A percentile compares a stretch with the other conserved stretches of the same genome.
Conservation (phyloP, 2,888 invertebrate species). For the Tiphia femorata region DNA sequence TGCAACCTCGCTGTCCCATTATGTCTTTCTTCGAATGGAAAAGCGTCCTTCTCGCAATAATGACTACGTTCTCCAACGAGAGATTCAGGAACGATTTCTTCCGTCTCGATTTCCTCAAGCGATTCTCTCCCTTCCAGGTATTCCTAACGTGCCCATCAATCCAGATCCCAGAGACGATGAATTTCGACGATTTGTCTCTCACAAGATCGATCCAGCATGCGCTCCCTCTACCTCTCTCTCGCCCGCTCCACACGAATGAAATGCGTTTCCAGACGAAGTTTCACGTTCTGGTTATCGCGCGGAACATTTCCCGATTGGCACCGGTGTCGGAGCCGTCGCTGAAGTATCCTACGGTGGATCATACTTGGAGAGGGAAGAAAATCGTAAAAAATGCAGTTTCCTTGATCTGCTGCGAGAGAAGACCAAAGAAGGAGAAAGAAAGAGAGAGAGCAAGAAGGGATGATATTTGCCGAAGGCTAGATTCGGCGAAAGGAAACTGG, state of each 20-base stretch:
- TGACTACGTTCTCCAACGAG: too few species aligned
- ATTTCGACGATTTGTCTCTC: neutral
- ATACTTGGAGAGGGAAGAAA: too few species aligned
- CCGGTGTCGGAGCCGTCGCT: constrained; percentile 7
- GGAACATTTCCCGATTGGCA: constrained; percentile 14
- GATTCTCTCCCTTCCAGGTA: neutral
- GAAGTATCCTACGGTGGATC: too few species aligned
- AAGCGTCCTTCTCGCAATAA: too few species aligned
- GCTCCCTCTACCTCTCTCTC: neutral
- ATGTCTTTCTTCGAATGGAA: too few species aligned
- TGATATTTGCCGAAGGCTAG: neutral
- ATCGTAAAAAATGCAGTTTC: too few species aligned
- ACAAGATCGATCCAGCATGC: neutral
- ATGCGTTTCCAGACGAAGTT: constrained; percentile 6
- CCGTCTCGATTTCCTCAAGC: neutral
- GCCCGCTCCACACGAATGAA: neutral
- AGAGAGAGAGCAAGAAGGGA: neutral
- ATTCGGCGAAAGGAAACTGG: too few species aligned
- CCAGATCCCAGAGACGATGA: neutral
- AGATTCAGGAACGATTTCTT: too few species aligned
- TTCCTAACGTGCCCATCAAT: neutral
- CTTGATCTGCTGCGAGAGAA: too few species aligned
- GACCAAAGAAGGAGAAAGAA: neutral
- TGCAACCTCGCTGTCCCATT: too few species aligned
- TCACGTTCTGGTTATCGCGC: constrained; percentile 3